These are phyloP conservation scores for Psittacula derbiana DNA, from an alignment of 2,797 vertebrate genomes.

Conservation along the genomic window DNA sequence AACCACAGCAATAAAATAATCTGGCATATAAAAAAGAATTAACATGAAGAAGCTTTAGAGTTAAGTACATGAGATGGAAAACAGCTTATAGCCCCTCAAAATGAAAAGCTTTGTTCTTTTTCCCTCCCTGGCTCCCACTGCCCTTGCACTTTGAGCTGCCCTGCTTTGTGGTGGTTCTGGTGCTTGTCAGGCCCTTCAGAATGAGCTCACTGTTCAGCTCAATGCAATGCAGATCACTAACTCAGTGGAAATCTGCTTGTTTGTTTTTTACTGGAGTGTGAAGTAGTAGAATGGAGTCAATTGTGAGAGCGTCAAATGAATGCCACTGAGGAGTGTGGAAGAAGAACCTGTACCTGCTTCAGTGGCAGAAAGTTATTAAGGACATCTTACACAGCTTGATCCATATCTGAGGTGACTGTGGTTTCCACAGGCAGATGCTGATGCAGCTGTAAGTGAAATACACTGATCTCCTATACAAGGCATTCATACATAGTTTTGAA, in stretches of 20 bases:
- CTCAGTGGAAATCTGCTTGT: neutral
- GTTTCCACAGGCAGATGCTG: neutral
- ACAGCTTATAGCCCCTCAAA: neutral
- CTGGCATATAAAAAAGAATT: neutral
- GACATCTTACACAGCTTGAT: neutral
- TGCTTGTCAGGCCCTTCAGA: neutral
- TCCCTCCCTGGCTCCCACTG: neutral
- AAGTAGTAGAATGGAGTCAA: neutral
- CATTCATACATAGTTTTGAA: neutral
- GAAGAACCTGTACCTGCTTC: neutral
- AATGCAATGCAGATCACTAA: neutral
- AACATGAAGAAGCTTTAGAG: neutral
- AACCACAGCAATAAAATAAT: neutral
- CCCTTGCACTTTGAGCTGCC: neutral
- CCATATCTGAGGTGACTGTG: neutral
- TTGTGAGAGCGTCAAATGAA: neutral
- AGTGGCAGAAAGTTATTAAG: neutral
- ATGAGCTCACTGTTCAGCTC: neutral
- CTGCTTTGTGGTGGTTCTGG: neutral
- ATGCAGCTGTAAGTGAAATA: neutral
- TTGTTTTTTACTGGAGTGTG: neutral
- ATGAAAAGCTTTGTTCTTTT: neutral
- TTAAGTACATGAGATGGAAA: neutral
- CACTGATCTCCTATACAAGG: neutral
- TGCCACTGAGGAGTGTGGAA: neutral